phyloP scores from a whole-genome alignment of 2,113 vertebrate species.

The Thymallus thymallus region DNA sequence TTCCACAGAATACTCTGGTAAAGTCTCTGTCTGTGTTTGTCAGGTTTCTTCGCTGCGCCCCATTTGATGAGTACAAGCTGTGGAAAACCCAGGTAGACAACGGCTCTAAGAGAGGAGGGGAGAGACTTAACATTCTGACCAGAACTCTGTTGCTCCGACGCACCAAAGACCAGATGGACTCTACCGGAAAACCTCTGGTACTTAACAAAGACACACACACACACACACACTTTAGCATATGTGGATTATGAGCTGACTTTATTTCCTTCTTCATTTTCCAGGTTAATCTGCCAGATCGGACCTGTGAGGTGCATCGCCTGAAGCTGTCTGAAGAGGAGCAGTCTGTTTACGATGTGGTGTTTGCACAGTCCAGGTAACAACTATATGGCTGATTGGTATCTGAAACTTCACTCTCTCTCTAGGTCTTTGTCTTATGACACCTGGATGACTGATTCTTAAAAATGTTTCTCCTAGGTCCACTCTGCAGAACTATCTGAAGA shows the following conservation, averaged over 20 bases:
- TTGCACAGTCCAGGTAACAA: conserved; percentile 85
- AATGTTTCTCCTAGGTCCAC: conserved; percentile 76
- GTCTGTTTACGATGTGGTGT: conserved; percentile 86
- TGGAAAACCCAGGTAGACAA: conserved; percentile 97
- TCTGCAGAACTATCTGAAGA: conserved; percentile 87
- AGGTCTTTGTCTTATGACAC: no score
- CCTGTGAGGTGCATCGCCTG: conserved; percentile 78
- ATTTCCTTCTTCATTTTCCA: conserved; percentile 46
- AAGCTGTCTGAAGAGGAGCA: conserved; percentile 85
- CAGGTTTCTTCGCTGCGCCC: conserved; percentile 91
- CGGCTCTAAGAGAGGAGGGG: conserved; percentile 76
- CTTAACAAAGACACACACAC: not conserved
- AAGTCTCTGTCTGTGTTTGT: not conserved
- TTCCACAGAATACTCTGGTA: not conserved
- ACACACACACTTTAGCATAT: not conserved
- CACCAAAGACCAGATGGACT: conserved; percentile 86
- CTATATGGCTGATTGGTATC: no score
- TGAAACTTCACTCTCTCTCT: no score
- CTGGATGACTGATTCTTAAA: not conserved
- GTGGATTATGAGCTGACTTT: not conserved
- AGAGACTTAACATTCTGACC: conserved; percentile 89
- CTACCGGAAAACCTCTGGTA: conserved; percentile 88
- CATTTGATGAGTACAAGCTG: conserved; percentile 90
- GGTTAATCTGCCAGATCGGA: conserved; percentile 84
- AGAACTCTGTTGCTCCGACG: conserved; percentile 85